phyloP scores from a whole-genome alignment of 2,888 invertebrate species.

The Harpalus rufipes region DNA sequence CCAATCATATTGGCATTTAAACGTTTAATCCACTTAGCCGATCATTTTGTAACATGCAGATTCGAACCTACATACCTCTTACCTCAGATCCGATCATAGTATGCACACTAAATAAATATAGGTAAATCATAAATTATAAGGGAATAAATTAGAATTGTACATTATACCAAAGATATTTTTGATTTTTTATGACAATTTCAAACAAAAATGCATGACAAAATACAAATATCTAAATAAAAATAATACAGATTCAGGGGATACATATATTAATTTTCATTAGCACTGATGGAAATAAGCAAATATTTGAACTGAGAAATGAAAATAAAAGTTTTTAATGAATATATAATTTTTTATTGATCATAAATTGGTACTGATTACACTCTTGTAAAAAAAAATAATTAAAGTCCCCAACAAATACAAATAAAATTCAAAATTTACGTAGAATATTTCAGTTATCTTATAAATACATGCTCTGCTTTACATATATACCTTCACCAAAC shows the following conservation, averaged over 20 bases:
- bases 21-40: too few species aligned
- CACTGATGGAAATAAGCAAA: not conserved
- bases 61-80: too few species aligned
- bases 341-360: not conserved
- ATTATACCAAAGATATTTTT: too few species aligned
- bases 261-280: not conserved
- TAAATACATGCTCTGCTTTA: not conserved
- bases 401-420: not conserved
- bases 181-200: not conserved
- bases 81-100: too few species aligned
- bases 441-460: not conserved
- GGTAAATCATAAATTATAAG: too few species aligned
- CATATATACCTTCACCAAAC: not conserved
- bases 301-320: not conserved
- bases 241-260: not conserved
- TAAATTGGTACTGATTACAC: not conserved
- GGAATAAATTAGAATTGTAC: too few species aligned
- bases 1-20: too few species aligned
- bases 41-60: too few species aligned
- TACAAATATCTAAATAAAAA: too few species aligned
- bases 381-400: not conserved
- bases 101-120: too few species aligned
- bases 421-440: conserved; percentile 13
- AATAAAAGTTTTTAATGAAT: conserved; percentile 16
- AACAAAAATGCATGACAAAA: not conserved